phyloP scores from a whole-genome alignment of 2,888 invertebrate species.

The Salpingus planirostris region DNA sequence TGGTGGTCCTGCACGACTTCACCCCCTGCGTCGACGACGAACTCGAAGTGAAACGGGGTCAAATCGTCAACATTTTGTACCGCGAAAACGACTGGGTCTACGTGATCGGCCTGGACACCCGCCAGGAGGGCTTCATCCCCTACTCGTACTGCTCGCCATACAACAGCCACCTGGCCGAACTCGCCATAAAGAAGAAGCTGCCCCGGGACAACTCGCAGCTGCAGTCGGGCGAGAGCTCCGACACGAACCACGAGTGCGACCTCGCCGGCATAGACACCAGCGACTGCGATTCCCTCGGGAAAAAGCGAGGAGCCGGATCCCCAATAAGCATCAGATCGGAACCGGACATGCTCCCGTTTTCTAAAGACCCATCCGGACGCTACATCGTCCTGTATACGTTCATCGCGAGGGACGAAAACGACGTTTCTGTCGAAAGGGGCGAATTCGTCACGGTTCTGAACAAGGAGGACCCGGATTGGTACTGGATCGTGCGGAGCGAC shows the following conservation, averaged over 20 bases:
- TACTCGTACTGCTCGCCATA: constrained; percentile 88
- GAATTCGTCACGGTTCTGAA: constrained; percentile 87
- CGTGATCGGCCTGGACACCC: constrained; percentile 81
- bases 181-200: constrained; percentile 79
- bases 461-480: constrained; percentile 93
- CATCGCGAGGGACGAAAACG: constrained; percentile 87
- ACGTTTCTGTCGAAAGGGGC: constrained; percentile 86
- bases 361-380: constrained; percentile 78
- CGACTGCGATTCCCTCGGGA: constrained; percentile 53
- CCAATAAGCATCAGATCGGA: constrained; percentile 46
- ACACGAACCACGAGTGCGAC: constrained; percentile 51
- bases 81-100: constrained; percentile 97
- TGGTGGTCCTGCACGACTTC: constrained; percentile 91
- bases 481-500: constrained; percentile 88
- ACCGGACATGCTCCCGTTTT: constrained; percentile 59
- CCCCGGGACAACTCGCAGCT: constrained; percentile 54
- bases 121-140: constrained; percentile 91
- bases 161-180: constrained; percentile 67
- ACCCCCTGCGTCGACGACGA: constrained; percentile 94
- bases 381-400: constrained; percentile 91
- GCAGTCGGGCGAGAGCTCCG: constrained; percentile 48
- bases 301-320: constrained; percentile 38
- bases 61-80: constrained; percentile 88
- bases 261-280: constrained; percentile 46
- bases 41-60: constrained; percentile 79